These are phyloP conservation scores for Ictalurus furcatus DNA, from an alignment of 2,113 vertebrate genomes.

Conservation along the genomic window DNA sequence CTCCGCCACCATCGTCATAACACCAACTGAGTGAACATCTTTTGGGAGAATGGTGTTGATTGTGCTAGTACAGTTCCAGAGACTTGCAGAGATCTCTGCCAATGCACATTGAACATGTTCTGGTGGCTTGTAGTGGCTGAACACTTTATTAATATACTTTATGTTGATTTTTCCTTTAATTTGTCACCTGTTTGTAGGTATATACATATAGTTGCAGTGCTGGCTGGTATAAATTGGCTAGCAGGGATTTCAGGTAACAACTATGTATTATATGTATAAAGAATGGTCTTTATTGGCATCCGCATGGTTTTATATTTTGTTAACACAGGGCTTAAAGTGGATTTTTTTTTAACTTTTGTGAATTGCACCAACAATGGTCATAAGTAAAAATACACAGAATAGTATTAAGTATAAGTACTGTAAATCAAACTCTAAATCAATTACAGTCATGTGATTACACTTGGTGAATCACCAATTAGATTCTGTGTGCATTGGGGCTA, in stretches of 20 bases:
- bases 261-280: background rate
- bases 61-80: background rate
- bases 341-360: too few relatives aligned
- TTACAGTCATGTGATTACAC: background rate
- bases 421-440: background rate
- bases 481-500: background rate
- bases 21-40: background rate
- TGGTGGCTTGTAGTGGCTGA: background rate
- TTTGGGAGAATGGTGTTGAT: background rate
- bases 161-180: background rate
- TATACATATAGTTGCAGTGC: background rate
- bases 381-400: background rate
- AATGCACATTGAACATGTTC: background rate
- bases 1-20: background rate
- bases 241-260: background rate
- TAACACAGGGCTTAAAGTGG: background rate
- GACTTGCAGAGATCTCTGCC: background rate
- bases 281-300: background rate
- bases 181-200: background rate
- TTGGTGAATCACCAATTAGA: background rate
- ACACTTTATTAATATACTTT: background rate
- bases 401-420: background rate
- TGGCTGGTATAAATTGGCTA: background rate
- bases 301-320: background rate
- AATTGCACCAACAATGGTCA: background rate